Evolutionary conservation across 1,140 invertebrate genomes (phyloP).

Genomic region (Drosophila aff.): DNA sequence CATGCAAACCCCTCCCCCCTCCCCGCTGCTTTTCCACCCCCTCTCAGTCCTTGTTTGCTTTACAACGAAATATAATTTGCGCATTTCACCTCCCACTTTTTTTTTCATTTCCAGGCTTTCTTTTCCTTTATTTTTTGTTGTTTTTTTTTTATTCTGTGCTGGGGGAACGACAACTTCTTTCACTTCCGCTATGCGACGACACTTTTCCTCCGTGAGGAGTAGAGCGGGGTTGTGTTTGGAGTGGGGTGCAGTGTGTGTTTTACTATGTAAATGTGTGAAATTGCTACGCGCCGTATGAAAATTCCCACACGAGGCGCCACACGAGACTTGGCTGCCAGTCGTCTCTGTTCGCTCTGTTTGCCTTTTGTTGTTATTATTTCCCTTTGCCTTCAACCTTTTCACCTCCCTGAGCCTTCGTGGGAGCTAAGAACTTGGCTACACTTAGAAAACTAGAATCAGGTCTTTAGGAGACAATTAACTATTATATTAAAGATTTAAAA

Average conservation of each 20-base stretch:
- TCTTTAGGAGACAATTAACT: neutral
- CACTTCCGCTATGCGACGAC: conserved; percentile 78
- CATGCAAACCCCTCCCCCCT: neutral
- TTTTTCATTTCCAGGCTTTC: conserved; percentile 4
- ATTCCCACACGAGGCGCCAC: conserved; percentile 74
- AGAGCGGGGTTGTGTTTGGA: neutral
- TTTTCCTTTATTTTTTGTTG: conserved; percentile 13
- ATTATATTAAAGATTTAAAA: neutral
- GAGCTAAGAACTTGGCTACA: conserved; percentile 20
- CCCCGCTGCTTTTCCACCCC: neutral
- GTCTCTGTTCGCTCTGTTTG: conserved; percentile 57
- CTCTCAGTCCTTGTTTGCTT: conserved; percentile 51
- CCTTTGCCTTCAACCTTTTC: conserved; percentile 64
- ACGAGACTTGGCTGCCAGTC: conserved; percentile 33
- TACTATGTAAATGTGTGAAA: conserved; percentile 83
- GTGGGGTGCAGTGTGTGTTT: conserved; percentile 65
- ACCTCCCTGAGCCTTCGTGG: conserved; percentile 8
- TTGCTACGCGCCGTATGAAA: conserved; percentile 79
- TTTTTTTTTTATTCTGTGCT: conserved; percentile 40
- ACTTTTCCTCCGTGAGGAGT: conserved; percentile 54
- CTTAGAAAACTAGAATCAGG: neutral
- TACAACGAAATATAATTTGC: conserved; percentile 80
- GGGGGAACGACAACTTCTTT: conserved; percentile 67
- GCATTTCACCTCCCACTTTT: conserved; percentile 28
- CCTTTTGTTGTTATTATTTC: conserved; percentile 82